These are phyloP conservation scores for Elachura formosa DNA, from an alignment of 2,113 vertebrate species.

Conservation along the genomic window DNA sequence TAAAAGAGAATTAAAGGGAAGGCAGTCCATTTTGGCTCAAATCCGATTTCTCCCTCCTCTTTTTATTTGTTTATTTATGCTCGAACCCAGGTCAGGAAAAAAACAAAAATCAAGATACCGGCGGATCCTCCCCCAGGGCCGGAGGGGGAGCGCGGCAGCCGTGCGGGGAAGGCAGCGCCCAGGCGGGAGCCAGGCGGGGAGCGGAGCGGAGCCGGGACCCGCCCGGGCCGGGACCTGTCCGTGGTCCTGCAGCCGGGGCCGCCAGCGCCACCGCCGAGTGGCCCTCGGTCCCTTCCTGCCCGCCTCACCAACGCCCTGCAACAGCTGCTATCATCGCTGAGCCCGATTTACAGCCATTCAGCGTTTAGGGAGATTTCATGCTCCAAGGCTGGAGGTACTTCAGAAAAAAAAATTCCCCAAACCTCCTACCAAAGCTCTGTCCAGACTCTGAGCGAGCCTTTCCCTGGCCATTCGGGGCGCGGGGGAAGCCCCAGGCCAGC, in stretches of 20 bases:
- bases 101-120: neutral
- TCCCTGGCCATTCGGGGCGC: neutral
- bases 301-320: neutral
- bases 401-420: neutral
- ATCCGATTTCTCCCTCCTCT: fast-evolving
- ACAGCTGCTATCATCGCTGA: neutral
- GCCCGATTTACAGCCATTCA: neutral
- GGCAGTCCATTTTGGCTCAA: neutral
- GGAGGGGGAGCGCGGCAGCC: neutral
- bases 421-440: neutral
- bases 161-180: neutral
- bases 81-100: neutral
- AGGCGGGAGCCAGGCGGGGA: too few species aligned
- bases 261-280: neutral
- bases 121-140: neutral
- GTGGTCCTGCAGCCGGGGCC: neutral
- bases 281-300: fast-evolving
- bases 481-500: neutral
- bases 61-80: neutral
- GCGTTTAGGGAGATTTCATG: neutral
- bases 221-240: neutral
- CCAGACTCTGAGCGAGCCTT: neutral
- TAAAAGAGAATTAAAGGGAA: neutral
- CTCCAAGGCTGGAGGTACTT: neutral
- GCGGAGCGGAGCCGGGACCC: neutral